phyloP scores from a whole-genome alignment of 1,140 invertebrate species.

The Pogonus chalceus region DNA sequence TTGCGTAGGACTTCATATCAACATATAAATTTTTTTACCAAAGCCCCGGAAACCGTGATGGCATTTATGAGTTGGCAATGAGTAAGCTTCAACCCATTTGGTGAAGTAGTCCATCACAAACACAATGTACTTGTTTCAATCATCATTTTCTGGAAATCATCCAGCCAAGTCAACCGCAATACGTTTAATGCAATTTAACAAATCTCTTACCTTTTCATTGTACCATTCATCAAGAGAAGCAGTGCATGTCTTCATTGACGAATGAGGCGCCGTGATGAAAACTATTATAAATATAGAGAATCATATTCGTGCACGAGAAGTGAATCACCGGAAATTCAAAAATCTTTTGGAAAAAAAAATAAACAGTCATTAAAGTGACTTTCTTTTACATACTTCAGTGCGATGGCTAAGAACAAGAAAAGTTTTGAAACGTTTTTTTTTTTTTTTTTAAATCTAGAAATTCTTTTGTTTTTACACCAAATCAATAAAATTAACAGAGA shows the following conservation, averaged over 20 bases:
- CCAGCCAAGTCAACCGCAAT: too few relatives aligned
- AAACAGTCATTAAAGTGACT: too few relatives aligned
- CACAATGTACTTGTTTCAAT: too few relatives aligned
- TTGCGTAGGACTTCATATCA: too few relatives aligned
- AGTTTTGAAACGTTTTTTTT: background rate
- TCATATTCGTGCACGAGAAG: constrained; percentile 18
- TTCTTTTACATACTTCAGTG: background rate
- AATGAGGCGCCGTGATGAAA: constrained; percentile 16
- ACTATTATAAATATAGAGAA: constrained; percentile 17
- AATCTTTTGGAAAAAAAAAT: constrained; percentile 11
- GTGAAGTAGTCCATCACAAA: too few relatives aligned
- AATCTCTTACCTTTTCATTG: constrained; percentile 15
- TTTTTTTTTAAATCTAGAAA: background rate
- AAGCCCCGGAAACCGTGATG: too few relatives aligned
- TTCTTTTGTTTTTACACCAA: constrained; percentile 4
- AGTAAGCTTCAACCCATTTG: too few relatives aligned
- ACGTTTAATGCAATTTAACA: background rate
- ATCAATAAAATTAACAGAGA: constrained; percentile 1
- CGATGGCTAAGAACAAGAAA: background rate
- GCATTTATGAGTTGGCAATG: too few relatives aligned
- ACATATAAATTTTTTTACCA: too few relatives aligned
- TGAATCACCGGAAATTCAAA: constrained; percentile 14
- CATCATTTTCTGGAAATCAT: too few relatives aligned
- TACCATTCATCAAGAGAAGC: constrained; percentile 15
- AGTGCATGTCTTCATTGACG: constrained; percentile 10